Evolutionary conservation across 2,113 vertebrate genomes (phyloP), one percentile per base, ranked within the genome.

Genomic region (Cygnus buccinator): DNA sequence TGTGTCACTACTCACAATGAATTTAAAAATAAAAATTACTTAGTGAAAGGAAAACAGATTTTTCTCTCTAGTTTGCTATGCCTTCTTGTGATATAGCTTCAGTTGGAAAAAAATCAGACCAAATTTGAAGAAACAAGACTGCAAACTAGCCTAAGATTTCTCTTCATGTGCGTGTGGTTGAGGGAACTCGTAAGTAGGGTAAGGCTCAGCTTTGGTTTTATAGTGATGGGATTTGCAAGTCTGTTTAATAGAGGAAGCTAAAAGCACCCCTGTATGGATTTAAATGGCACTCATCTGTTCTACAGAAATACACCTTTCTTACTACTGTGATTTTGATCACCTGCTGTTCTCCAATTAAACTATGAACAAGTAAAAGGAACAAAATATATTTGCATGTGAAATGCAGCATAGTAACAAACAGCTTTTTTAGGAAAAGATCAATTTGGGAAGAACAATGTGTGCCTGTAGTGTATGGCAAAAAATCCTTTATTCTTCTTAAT

Each of bases 301-400:
- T 87, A 59, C 77, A 81, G 54, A 93, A 95, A 84, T 19, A 44
- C 3, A 94, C 95, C 89, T 96, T 94, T 92, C 80, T 79, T 82
- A 93, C 73, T 75, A 66, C 66, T 82, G 73, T 87, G 86, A 90
- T 87, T 96, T 92, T 91, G 95, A 96, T 93, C 95, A 93, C 90
- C 95, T 87, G 95, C 95, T 97, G 88, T 93, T 96, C 90, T 91
- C 52, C 95, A 95, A 82, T 92, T 96, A 96, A 96, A 93, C 80
- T 81, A 68, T 72, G 62, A 95, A 73, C 43, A 92, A 90, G 66
- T 90, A 9, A 89, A 94, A 90, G 29, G 33, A 94, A 82, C 75
- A 86, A 70, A 84, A 89, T 82, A 37, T 84, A 94, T 87, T 72
- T 92, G 74, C 88, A 84, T 78, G 50, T 73, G 77, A 95, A 96